phyloP scores from a whole-genome alignment of 2,888 invertebrate species.

The Silvanus unidentatus region DNA sequence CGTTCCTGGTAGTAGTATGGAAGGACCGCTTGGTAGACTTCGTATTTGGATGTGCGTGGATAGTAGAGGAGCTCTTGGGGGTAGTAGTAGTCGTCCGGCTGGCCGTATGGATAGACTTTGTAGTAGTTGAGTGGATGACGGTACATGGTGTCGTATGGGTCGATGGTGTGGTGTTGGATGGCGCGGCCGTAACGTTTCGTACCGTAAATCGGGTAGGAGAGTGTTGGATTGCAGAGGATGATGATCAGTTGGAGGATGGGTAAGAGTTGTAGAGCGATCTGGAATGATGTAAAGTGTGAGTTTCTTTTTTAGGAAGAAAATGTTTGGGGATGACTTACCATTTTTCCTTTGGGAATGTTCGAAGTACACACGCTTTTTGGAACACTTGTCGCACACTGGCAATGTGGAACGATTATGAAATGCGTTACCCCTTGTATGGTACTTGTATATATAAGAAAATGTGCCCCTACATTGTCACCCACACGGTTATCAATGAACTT shows the following conservation, averaged over 20 bases:
- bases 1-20: conserved; percentile 48
- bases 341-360: not conserved
- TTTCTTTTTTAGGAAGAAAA: conserved; percentile 8
- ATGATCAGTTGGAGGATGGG: conserved; percentile 36
- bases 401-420: conserved; percentile 23
- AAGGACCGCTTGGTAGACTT: conserved; percentile 44
- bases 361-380: too few species aligned
- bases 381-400: not conserved
- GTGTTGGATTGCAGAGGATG: conserved; percentile 31
- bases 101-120: conserved; percentile 48
- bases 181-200: conserved; percentile 43
- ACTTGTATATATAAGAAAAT: conserved; percentile 41
- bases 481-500: conserved; percentile 68
- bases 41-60: conserved; percentile 47
- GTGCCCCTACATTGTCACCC: conserved; percentile 49
- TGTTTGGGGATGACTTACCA: not conserved
- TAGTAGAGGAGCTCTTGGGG: conserved; percentile 38
- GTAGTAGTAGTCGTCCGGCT: conserved; percentile 52
- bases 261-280: conserved; percentile 37
- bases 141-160: conserved; percentile 33
- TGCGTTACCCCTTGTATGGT: conserved; percentile 32
- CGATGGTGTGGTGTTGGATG: conserved; percentile 13
- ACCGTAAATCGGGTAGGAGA: conserved; percentile 42
- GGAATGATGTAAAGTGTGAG: conserved; percentile 26
- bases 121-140: conserved; percentile 48